These are phyloP conservation scores for Caenorhabditis sp. DNA, from an alignment of 2,888 invertebrate genomes.

Conservation along the genomic window DNA sequence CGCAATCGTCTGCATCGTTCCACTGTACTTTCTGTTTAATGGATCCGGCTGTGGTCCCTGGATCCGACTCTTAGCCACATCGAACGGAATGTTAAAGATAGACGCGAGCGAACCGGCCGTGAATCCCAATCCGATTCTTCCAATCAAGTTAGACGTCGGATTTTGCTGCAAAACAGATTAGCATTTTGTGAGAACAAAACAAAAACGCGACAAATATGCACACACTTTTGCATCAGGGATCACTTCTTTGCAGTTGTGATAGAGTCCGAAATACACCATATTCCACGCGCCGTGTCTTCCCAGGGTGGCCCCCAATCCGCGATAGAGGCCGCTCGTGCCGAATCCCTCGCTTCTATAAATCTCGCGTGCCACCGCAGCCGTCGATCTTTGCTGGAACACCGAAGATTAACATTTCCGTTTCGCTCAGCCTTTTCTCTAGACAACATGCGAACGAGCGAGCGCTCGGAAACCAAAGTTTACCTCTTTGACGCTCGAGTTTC, in stretches of 20 bases:
- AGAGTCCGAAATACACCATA: slow-evolving; percentile 94
- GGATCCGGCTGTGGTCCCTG: slow-evolving; percentile 83
- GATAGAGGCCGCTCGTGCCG: slow-evolving; percentile 82
- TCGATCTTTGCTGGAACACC: slow-evolving; percentile 82
- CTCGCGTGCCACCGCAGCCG: slow-evolving; percentile 87
- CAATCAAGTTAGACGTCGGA: slow-evolving; percentile 76
- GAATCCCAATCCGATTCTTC: slow-evolving; percentile 87
- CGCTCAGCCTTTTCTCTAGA: background rate
- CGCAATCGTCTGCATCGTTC: slow-evolving; percentile 85
- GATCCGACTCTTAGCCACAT: slow-evolving; percentile 94
- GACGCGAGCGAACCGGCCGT: slow-evolving; percentile 90
- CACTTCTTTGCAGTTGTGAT: slow-evolving; percentile 89
- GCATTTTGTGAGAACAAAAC: background rate
- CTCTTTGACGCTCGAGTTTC: slow-evolving; percentile 59
- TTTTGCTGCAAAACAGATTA: slow-evolving; percentile 70
- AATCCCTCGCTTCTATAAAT: slow-evolving; percentile 87
- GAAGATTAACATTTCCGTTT: slow-evolving; percentile 38
- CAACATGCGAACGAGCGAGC: slow-evolving; percentile 5
- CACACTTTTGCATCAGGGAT: slow-evolving; percentile 79
- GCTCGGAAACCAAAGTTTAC: slow-evolving; percentile 36
- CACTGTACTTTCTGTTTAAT: slow-evolving; percentile 84
- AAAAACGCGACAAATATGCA: too few relatives aligned
- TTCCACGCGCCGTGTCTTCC: slow-evolving; percentile 92
- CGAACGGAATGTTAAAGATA: slow-evolving; percentile 92
- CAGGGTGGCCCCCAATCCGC: slow-evolving; percentile 88